These are phyloP conservation scores for Dryococelus australis DNA, from an alignment of 2,888 invertebrate genomes.

Conservation along the genomic window DNA sequence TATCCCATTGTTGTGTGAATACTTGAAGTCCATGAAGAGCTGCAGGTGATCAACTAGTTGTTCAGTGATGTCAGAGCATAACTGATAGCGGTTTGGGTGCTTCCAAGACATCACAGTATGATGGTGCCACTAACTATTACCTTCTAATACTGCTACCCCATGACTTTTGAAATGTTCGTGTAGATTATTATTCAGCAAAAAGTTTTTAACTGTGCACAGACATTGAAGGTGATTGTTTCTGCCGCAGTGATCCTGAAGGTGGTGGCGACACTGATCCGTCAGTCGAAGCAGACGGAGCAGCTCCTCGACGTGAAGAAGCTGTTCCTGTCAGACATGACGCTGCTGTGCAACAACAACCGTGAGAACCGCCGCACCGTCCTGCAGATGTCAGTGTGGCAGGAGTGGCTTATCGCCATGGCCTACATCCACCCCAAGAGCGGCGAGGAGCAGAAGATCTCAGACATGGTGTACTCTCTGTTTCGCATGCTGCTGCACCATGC, in stretches of 20 bases:
- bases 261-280: slow-evolving; percentile 94
- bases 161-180: too few species aligned
- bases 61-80: too few species aligned
- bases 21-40: too few species aligned
- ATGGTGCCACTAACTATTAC: too few species aligned
- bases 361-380: slow-evolving; percentile 97
- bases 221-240: not conserved
- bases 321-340: slow-evolving; percentile 98
- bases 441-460: slow-evolving; percentile 95
- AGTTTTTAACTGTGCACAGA: too few species aligned
- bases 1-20: too few species aligned
- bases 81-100: too few species aligned
- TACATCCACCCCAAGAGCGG: slow-evolving; percentile 96
- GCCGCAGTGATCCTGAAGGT: slow-evolving; percentile 95
- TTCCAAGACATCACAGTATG: too few species aligned
- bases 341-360: slow-evolving; percentile 94
- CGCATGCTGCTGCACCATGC: slow-evolving; percentile 98
- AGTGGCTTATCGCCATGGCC: slow-evolving; percentile 98
- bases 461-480: slow-evolving; percentile 98
- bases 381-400: slow-evolving; percentile 99
- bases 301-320: slow-evolving; percentile 92
- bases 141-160: too few species aligned
- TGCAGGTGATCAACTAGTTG: too few species aligned
- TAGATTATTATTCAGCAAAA: too few species aligned
- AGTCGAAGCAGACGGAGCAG: slow-evolving; percentile 93